A percentile compares a stretch with the other conserved stretches of the same genome.
Evolutionary conservation across 2,113 vertebrate species (phyloP).

Genomic region (Vireo altiloquus): DNA sequence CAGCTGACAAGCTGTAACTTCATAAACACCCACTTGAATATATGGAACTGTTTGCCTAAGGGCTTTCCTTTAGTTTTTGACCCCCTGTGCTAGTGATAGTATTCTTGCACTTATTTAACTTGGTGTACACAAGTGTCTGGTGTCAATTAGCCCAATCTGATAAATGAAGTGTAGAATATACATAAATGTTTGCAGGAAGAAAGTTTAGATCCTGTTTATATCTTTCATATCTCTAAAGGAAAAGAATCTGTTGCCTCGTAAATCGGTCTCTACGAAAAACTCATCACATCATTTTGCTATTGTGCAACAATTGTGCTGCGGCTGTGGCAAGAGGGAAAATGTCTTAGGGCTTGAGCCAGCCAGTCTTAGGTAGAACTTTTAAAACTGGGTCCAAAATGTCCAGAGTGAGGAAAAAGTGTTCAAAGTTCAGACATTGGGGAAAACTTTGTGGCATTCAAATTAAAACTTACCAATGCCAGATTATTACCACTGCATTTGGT

Average conservation of each 20-base stretch:
- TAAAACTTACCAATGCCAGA: background rate
- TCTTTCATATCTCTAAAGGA: background rate
- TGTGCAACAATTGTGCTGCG: background rate
- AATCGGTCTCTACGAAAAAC: background rate
- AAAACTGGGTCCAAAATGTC: background rate
- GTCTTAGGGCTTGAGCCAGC: background rate
- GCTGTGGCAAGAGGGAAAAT: background rate
- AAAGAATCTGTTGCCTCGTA: background rate
- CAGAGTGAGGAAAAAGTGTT: background rate
- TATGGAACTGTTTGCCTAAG: background rate
- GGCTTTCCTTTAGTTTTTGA: background rate
- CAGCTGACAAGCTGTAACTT: background rate
- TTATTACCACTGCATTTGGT: background rate
- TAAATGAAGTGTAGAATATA: background rate
- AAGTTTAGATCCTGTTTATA: slow-evolving; percentile 3
- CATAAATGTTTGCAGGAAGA: background rate
- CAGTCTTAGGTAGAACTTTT: background rate
- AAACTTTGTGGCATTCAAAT: background rate
- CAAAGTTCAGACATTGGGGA: background rate
- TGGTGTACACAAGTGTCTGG: background rate
- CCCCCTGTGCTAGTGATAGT: background rate
- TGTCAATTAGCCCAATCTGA: background rate
- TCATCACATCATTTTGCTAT: background rate
- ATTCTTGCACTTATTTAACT: background rate
- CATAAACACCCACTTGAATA: background rate